These are phyloP conservation scores for Xenentodon cancila DNA, from an alignment of 2,797 vertebrate species.

Conservation along the genomic window DNA sequence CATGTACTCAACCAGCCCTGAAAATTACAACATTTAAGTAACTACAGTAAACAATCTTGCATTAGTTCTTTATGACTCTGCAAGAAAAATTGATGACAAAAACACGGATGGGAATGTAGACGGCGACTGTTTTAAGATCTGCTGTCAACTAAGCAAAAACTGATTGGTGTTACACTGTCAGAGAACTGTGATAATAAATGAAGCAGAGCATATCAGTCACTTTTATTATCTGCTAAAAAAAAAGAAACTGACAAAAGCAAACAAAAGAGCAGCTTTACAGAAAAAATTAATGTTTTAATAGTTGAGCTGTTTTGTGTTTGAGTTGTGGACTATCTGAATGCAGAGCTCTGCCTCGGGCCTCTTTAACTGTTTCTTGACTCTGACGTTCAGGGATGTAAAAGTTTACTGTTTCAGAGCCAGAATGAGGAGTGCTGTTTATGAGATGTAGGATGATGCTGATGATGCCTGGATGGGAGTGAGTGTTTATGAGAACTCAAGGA, in stretches of 20 bases:
- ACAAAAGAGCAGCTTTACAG: no score
- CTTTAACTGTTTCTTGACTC: slow-evolving; percentile 21
- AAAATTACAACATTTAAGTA: no score
- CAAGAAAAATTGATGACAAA: no score
- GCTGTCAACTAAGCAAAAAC: no score
- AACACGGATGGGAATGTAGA: no score
- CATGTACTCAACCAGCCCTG: no score
- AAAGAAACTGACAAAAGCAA: no score
- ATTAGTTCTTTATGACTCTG: no score
- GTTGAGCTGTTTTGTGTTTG: not conserved
- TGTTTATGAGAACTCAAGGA: not conserved
- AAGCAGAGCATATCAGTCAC: no score
- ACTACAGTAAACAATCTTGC: no score
- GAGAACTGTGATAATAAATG: not conserved
- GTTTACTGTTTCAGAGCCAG: slow-evolving; percentile 37
- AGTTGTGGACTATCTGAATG: slow-evolving; percentile 13
- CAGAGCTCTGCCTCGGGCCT: not conserved
- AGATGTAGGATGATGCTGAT: slow-evolving; percentile 28
- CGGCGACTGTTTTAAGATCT: no score
- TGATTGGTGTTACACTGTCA: not conserved
- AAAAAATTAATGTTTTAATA: not conserved
- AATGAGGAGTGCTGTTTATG: slow-evolving; percentile 29
- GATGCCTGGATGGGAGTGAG: slow-evolving; percentile 7
- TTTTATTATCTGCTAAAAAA: no score
- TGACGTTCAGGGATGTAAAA: slow-evolving; percentile 28